Base-by-base conservation (phyloP, 1,140 invertebrate genomes). In the Rhysida immarginata region DNA sequence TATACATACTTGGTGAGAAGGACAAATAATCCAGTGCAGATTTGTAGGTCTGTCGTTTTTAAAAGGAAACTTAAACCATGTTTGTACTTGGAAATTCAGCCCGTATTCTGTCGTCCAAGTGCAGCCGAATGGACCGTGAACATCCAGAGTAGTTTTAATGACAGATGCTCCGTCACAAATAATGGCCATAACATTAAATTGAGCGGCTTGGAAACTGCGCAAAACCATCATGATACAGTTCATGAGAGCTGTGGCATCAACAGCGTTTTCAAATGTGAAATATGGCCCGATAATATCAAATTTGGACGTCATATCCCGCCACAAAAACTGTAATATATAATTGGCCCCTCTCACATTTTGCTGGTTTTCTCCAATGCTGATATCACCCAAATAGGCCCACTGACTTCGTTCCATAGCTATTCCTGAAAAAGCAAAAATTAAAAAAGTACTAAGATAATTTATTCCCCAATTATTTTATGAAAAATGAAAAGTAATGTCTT, bases 251-350 rank as follows among this genome's bases (percentile, higher is more conserved):
- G 8, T 8, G 18, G 20, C 46, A 20, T 18, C 18, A 13, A 20
- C 8, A 8, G 46, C 8, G 20, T 18, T 20, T 8, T 18, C 46
- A 13, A 20, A 24, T 8, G 18, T 13, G 20, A 20, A 49, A 49
- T 49, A 49, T 49, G 46, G 46, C 20, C 46, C 46, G 8, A 49
- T 49, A 20, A 49, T 49, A 20, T 49, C 46, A 24, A 11, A 49
- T 49, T 49, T 49, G 20, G 46, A 49, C 20, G 46, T 20, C 23
- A 49, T 18, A 24, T 49, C 46, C 8, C 46, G 18, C 46, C 46
- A 49, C 18, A 49, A 18, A 24, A 49, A 49, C 23, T 49, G 46
- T 20, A 49, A 20, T 11, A 49, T 49, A 24, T 49, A 49, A 18
- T 18, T 20, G 23, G 46, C 46, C 46, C 46, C 46, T n/a, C n/a